Evolutionary conservation across 1,140 invertebrate species (phyloP).

Genomic region (Hylaeus anthracinus): DNA sequence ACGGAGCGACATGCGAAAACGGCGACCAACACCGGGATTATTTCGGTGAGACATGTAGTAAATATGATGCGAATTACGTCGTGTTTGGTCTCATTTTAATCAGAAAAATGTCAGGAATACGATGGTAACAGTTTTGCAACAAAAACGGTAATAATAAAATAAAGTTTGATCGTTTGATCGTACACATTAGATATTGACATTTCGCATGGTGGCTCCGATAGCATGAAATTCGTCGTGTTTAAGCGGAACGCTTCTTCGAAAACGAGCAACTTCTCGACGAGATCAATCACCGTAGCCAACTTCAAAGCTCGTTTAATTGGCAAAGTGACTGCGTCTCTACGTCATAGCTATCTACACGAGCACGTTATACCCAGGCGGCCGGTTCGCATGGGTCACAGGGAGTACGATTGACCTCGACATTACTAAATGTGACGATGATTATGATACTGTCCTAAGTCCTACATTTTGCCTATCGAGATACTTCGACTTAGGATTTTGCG

Average conservation of each 20-base stretch:
- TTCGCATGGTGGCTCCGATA: not conserved
- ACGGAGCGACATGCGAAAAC: no score
- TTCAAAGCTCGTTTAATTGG: constrained; percentile 46
- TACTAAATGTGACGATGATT: not conserved
- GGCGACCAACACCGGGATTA: no score
- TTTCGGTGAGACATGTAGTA: no score
- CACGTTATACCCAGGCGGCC: constrained; percentile 45
- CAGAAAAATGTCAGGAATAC: no score
- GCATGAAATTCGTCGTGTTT: constrained; percentile 34
- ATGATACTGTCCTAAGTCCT: no score
- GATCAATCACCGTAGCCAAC: constrained; percentile 31
- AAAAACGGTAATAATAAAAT: no score
- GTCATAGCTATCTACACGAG: constrained; percentile 36
- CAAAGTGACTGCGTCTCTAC: constrained; percentile 41
- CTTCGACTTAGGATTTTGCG: no score
- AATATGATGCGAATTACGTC: no score
- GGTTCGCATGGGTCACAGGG: constrained; percentile 31
- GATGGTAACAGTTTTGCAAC: no score
- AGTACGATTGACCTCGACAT: constrained; percentile 54
- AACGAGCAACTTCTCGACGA: constrained; percentile 35
- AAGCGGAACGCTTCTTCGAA: constrained; percentile 34
- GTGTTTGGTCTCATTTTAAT: no score
- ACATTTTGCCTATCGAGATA: not conserved
- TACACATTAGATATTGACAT: not conserved
- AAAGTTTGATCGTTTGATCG: no score